A percentile compares a stretch with the other conserved stretches of the same genome.
These are phyloP conservation scores for Mystacides longicornis DNA, from an alignment of 2,888 invertebrate species.

Conservation along the genomic window DNA sequence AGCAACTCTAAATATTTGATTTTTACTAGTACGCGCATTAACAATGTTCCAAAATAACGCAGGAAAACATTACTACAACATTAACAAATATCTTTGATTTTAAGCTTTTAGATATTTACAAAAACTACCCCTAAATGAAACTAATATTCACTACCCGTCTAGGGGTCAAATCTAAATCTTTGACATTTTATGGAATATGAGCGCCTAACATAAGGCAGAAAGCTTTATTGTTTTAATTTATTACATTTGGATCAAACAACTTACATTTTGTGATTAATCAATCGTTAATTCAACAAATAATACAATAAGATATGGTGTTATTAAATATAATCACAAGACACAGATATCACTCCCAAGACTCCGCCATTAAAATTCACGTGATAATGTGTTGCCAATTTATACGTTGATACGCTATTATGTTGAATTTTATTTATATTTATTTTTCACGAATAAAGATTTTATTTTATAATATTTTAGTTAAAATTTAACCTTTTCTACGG, in stretches of 20 bases:
- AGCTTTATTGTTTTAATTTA: too few relatives aligned
- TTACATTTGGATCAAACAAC: too few relatives aligned
- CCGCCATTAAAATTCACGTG: conserved; percentile 59
- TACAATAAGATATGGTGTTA: conserved; percentile 12
- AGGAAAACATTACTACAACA: too few relatives aligned
- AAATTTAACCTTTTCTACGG: too few relatives aligned
- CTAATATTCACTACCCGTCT: neutral
- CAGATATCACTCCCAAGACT: conserved; percentile 50
- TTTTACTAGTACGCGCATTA: too few relatives aligned
- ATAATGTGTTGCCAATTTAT: conserved; percentile 53
- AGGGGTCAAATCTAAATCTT: neutral
- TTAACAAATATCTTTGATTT: too few relatives aligned
- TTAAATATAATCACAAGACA: conserved; percentile 47
- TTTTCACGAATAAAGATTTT: neutral
- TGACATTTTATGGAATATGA: too few relatives aligned
- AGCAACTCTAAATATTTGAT: too few relatives aligned
- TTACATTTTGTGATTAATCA: neutral
- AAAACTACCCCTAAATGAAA: neutral
- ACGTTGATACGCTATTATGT: too few relatives aligned
- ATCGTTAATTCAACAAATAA: neutral
- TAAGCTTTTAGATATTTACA: too few relatives aligned
- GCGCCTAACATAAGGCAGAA: too few relatives aligned
- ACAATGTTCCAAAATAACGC: too few relatives aligned
- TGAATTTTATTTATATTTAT: neutral
- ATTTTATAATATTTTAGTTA: neutral